These are phyloP conservation scores for Sparus aurata DNA, from an alignment of 2,797 vertebrate species.

Conservation along the genomic window DNA sequence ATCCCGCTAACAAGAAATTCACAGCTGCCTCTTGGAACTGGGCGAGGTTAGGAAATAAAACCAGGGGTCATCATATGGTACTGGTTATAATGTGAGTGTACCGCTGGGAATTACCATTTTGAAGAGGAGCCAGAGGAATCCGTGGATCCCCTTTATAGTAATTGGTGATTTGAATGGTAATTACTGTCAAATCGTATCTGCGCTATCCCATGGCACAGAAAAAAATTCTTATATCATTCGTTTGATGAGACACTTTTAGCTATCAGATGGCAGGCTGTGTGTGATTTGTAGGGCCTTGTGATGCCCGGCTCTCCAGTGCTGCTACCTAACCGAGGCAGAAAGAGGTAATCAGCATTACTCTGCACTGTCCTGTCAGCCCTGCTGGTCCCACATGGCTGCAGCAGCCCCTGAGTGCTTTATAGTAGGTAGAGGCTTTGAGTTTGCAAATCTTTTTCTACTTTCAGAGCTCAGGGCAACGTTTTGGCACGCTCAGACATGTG, in stretches of 20 bases:
- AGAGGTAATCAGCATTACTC: constrained; percentile 57
- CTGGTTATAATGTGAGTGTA: constrained; percentile 69
- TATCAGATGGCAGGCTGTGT: constrained; percentile 51
- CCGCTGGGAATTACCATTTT: constrained; percentile 71
- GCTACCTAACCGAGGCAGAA: constrained; percentile 58
- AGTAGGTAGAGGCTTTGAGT: constrained; percentile 9
- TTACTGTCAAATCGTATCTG: constrained; percentile 74
- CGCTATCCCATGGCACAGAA: constrained; percentile 40
- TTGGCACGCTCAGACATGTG: constrained; percentile 34
- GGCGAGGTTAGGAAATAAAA: constrained; percentile 74
- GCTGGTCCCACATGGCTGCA: constrained; percentile 30
- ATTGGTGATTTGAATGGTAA: constrained; percentile 80
- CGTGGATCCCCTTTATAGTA: constrained; percentile 71
- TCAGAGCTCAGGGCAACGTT: not conserved
- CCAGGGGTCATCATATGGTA: constrained; percentile 77
- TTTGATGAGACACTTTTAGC: constrained; percentile 64
- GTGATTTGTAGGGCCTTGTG: constrained; percentile 67
- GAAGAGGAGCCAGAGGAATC: constrained; percentile 72
- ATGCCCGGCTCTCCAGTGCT: constrained; percentile 59
- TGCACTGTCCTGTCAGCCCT: constrained; percentile 51
- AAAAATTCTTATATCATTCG: constrained; percentile 52
- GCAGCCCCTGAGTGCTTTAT: constrained; percentile 22
- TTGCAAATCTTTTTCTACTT: constrained; percentile 34
- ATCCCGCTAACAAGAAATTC: constrained; percentile 75
- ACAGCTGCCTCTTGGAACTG: constrained; percentile 68